A percentile compares a stretch with the other conserved stretches of the same genome.
phyloP scores from a whole-genome alignment of 1,140 invertebrate species.

The Aleiodes sp. region DNA sequence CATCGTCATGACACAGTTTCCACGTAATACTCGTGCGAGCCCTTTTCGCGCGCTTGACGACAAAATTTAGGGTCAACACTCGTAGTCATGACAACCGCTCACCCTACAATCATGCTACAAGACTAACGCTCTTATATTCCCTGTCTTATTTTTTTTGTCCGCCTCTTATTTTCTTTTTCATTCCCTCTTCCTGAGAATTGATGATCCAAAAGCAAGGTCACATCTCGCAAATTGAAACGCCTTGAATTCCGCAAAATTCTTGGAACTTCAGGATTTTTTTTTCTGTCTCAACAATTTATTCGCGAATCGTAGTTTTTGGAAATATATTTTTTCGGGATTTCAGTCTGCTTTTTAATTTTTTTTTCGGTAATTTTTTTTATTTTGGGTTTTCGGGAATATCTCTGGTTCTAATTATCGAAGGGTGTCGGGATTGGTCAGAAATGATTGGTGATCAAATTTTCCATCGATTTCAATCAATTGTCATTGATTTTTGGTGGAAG shows the following conservation, averaged over 20 bases:
- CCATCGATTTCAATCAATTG: too few species aligned
- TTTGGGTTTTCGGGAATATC: too few species aligned
- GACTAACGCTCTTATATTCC: background rate
- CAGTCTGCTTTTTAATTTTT: too few species aligned
- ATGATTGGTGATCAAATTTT: too few species aligned
- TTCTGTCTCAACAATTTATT: background rate
- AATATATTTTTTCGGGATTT: background rate
- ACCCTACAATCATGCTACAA: slow-evolving; percentile 20
- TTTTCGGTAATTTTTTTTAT: too few species aligned
- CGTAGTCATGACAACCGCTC: slow-evolving; percentile 49
- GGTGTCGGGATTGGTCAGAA: too few species aligned
- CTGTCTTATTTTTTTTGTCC: slow-evolving; percentile 10
- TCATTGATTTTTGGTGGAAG: too few species aligned
- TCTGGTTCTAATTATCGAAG: too few species aligned
- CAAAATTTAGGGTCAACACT: slow-evolving; percentile 52
- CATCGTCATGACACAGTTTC: slow-evolving; percentile 53
- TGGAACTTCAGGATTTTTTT: background rate
- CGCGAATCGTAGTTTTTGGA: too few species aligned
- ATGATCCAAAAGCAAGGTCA: slow-evolving; percentile 38
- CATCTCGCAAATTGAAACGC: slow-evolving; percentile 10
- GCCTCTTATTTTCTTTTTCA: slow-evolving; percentile 5
- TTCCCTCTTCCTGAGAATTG: slow-evolving; percentile 28
- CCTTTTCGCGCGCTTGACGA: slow-evolving; percentile 29
- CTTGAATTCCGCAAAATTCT: background rate
- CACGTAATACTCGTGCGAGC: slow-evolving; percentile 42